These are phyloP conservation scores for Cotesia typhae DNA, from an alignment of 1,140 invertebrate genomes.

Conservation along the genomic window DNA sequence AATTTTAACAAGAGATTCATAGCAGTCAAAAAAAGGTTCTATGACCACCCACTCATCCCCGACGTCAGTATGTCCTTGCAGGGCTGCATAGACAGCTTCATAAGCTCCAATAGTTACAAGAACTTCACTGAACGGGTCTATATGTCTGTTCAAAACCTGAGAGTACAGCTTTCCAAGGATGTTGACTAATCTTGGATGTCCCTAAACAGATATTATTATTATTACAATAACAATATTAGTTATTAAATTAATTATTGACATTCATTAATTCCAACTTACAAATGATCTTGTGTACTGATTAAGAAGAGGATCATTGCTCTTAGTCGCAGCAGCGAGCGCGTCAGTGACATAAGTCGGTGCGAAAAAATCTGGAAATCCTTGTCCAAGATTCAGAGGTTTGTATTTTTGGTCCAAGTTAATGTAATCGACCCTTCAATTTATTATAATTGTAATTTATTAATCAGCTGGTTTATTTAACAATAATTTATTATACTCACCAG, in stretches of 20 bases:
- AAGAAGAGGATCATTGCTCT: slow-evolving; percentile 77
- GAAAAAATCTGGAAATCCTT: slow-evolving; percentile 96
- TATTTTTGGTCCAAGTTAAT: slow-evolving; percentile 85
- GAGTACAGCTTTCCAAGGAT: slow-evolving; percentile 87
- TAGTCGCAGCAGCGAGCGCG: slow-evolving; percentile 75
- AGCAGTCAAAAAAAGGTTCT: slow-evolving; percentile 98
- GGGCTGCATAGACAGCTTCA: slow-evolving; percentile 84
- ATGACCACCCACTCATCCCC: slow-evolving; percentile 96
- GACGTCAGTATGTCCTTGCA: slow-evolving; percentile 84
- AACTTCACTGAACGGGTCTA: slow-evolving; percentile 87
- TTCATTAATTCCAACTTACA: slow-evolving; percentile 68
- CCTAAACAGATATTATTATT: slow-evolving; percentile 69
- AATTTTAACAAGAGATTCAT: slow-evolving; percentile 91
- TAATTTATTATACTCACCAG: slow-evolving; percentile 58
- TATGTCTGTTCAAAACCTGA: slow-evolving; percentile 74
- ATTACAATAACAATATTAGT: too few species aligned
- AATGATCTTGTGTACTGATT: slow-evolving; percentile 93
- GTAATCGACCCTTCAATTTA: slow-evolving; percentile 88
- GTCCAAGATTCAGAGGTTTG: slow-evolving; percentile 94
- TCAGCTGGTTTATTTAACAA: not conserved
- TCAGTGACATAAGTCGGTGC: slow-evolving; percentile 86
- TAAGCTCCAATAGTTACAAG: slow-evolving; percentile 93
- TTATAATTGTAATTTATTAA: slow-evolving; percentile 4
- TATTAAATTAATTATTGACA: too few species aligned
- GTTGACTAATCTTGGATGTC: slow-evolving; percentile 89